phyloP scores from a whole-genome alignment of 35 echinoderm and acorn worm genomes.

The Ptychodera flava region DNA sequence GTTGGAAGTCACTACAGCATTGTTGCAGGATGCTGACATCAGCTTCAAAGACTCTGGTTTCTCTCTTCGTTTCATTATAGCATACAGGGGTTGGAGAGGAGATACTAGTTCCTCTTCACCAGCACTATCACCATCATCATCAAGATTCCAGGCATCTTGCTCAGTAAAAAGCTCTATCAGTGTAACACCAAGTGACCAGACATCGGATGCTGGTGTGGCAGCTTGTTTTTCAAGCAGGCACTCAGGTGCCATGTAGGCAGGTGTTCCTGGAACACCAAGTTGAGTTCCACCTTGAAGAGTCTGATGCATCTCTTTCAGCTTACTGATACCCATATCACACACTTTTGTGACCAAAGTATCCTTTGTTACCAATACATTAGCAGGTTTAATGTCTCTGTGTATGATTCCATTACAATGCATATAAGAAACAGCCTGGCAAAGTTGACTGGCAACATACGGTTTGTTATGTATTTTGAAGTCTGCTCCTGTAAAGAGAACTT shows the following conservation, averaged over 20 bases:
- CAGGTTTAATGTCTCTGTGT: not conserved
- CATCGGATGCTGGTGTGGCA: not conserved
- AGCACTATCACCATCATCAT: not conserved
- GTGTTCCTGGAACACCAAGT: not conserved
- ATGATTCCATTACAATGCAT: not conserved
- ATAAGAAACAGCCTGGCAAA: not conserved
- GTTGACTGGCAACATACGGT: not conserved
- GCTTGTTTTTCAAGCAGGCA: not conserved
- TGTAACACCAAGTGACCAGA: not conserved
- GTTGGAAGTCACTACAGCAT: no score
- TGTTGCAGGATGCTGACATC: no score
- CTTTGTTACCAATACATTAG: not conserved
- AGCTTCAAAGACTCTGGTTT: no score
- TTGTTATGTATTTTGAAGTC: not conserved
- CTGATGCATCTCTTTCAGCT: not conserved
- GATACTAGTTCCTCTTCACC: not conserved
- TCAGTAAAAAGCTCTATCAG: not conserved
- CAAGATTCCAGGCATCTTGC: not conserved
- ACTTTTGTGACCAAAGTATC: not conserved
- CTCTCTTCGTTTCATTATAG: no score
- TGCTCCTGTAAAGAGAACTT: not conserved
- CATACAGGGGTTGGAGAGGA: no score
- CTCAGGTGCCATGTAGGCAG: not conserved
- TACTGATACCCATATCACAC: not conserved
- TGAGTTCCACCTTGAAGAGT: not conserved